Percentiles rank a stretch among this genome's conserved stretches.
phyloP scores from a whole-genome alignment of 2,888 invertebrate species.

The Drosophila testacea region DNA sequence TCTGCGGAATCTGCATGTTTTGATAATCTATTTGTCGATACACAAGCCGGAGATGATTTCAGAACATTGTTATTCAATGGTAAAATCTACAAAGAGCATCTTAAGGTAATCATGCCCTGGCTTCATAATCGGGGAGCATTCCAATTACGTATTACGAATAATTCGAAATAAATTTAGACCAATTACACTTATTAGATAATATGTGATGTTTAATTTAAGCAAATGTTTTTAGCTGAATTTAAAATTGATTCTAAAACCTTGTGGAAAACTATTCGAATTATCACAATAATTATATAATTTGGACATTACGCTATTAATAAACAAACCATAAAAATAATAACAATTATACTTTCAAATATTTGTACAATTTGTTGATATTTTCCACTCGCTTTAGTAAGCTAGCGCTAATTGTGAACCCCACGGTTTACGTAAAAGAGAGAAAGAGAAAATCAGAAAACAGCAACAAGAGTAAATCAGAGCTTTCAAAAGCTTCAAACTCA shows the following conservation, averaged over 20 bases:
- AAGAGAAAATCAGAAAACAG: neutral
- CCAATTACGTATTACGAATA: constrained; percentile 9
- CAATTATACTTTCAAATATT: neutral
- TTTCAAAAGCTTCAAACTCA: neutral
- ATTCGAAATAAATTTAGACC: neutral
- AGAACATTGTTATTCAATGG: constrained; percentile 36
- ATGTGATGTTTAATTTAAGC: no score
- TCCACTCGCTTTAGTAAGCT: no score
- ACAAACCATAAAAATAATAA: neutral
- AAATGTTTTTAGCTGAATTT: no score
- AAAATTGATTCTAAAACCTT: no score
- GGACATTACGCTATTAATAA: neutral
- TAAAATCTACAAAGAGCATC: constrained; percentile 35
- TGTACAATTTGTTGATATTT: no score
- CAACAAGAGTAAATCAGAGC: neutral
- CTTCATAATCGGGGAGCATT: constrained; percentile 58
- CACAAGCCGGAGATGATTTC: constrained; percentile 34
- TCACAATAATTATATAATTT: neutral
- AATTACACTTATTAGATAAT: neutral
- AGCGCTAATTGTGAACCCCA: neutral
- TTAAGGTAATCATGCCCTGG: constrained; percentile 47
- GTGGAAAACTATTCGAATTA: neutral
- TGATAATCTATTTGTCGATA: constrained; percentile 47
- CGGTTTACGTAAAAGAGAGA: neutral
- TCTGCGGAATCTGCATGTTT: constrained; percentile 37